Base-by-base conservation (phyloP, 2,113 vertebrate species). In the Ceuthmochares aereus region DNA sequence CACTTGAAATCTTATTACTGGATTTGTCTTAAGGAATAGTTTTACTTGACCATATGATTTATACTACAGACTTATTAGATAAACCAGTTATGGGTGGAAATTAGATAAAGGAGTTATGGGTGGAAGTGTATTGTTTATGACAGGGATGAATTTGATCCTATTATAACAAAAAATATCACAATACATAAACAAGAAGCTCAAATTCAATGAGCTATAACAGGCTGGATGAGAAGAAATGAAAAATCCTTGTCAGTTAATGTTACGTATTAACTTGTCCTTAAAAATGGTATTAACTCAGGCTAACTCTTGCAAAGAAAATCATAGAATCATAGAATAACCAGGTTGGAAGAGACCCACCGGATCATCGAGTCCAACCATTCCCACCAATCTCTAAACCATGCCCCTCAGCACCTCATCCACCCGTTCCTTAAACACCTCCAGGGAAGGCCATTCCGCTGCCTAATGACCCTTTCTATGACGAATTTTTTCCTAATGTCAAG, bases 21-120 rank as follows among this genome's bases (percentile, higher is more conserved):
- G 2, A 2, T 68, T 80, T 75, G 15, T 76, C 26, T n/a, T 51
- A 51, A 68, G 59, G 59, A 68, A 56, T 27, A 58, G 14, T 55
- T 87, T 76, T 73, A 11, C 10, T 77, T 12, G 3, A 54, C 12
- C 3, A 12, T 36, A 26, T 20, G 17, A 2, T 7, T 60, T 10
- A 69, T 51, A 40, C 2, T 76, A 34, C 4, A 8, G 40, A 92
- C 56, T 64, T 55, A 32, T 23, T 43, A 80, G 20, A 32, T 42
- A 87, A 87, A 63, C 1, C 6, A 59, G 36, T 1, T n/a, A n/a
- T n/a, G n/a, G n/a, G n/a, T n/a, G n/a, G n/a, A n/a, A n/a, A n/a
- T n/a, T n/a, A n/a, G n/a, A n/a, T n/a, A n/a, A 68, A 6, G 5
- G 26, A 56, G 1, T 47, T 29, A 49, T 4, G 3, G 6, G 11